phyloP scores from a whole-genome alignment of 2,113 vertebrate genomes.

The Ceyx melanurus region DNA sequence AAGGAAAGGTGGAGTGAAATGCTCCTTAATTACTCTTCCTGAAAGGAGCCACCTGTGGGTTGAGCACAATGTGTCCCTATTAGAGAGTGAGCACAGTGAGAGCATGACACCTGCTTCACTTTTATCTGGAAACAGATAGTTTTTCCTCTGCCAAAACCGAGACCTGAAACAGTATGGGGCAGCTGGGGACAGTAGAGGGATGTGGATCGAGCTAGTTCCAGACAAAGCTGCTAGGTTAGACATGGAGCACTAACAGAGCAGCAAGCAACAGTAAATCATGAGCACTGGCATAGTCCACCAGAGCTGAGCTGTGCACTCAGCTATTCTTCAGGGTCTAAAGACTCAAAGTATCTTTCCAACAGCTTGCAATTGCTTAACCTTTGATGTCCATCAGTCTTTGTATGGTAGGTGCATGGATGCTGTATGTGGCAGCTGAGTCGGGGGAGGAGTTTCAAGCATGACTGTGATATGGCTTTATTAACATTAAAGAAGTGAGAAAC shows the following conservation, averaged over 20 bases:
- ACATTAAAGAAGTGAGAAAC: background rate
- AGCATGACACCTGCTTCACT: background rate
- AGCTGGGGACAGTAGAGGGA: background rate
- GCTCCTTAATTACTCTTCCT: constrained; percentile 2
- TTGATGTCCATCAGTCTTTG: background rate
- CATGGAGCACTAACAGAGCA: background rate
- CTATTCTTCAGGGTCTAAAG: background rate
- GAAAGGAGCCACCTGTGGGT: constrained; percentile 14
- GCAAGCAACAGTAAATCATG: constrained; percentile 4
- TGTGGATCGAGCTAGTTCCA: background rate
- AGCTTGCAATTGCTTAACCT: background rate
- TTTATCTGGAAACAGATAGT: background rate
- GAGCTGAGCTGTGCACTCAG: background rate
- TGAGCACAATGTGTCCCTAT: background rate
- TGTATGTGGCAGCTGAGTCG: background rate
- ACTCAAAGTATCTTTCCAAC: background rate
- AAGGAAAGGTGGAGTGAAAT: background rate
- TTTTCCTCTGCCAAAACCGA: background rate
- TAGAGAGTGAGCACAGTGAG: background rate
- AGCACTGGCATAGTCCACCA: background rate
- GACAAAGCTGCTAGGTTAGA: background rate
- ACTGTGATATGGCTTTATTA: background rate
- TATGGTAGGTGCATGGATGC: background rate
- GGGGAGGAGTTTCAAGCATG: rapidly evolving
- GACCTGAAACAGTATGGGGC: background rate